Base-by-base conservation (phyloP, 2,113 vertebrate genomes). In the Plotosus lineatus region DNA sequence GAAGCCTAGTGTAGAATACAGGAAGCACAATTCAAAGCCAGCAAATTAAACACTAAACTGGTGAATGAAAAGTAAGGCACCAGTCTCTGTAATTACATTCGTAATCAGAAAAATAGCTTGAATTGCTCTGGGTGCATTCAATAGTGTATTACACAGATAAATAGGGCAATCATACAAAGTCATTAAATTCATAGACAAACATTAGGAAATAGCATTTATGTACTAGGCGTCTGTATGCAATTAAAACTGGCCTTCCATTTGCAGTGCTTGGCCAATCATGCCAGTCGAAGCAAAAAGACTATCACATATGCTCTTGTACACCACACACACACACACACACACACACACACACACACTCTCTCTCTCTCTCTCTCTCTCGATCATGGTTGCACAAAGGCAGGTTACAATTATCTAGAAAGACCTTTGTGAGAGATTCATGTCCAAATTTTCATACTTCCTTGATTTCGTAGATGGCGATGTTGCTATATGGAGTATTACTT, bases 71-170 rank as follows among this genome's bases (percentile, higher is more conserved):
- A 86, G 46, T 58, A 84, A 84, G 74, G 78, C 68, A 85, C 40
- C 74, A 74, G 76, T 88, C 85, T 79, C 42, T 81, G 84, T 89
- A 79, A 89, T 88, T 86, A 80, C 80, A 84, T 88, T 89, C 87
- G 88, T 90, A 89, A 89, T 91, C 85, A 89, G 85, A 85, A 85
- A 88, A 89, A 88, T 90, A 89, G 75, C 78, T 77, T 78, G 58
- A 86, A 77, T 87, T 89, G 74, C 66, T 90, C 82, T 72, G 55
- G 82, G 83, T 86, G 80, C 65, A 53, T 82, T 84, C 84, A 84
- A 86, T 77, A 90, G 86, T 82, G 66, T 72, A 84, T 87, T 85
- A 88, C 82, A 88, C 77, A 56, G 82, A 89, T 85, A 86, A 90
- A 90, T 80, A 79, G 83, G 79, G 72, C 38, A 83, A 87, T 88